Conservation (phyloP, 1,140 invertebrate species). For the Drosophila malerkotliana region DNA sequence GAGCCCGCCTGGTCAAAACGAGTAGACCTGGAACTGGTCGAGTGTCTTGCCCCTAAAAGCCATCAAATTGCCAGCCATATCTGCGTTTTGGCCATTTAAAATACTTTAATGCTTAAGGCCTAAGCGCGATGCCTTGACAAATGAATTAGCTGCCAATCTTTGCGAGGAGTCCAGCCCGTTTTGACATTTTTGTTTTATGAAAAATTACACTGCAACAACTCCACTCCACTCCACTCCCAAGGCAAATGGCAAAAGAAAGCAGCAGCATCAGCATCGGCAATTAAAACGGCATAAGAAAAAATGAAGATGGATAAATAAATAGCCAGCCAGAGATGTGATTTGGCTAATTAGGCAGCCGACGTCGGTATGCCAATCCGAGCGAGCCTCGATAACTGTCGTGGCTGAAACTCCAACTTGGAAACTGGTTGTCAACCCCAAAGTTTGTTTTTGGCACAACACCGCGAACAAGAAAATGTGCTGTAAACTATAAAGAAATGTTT, state of each 20-base stretch:
- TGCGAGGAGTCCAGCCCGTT: slow-evolving; percentile 32
- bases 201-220: slow-evolving; percentile 30
- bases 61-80: slow-evolving; percentile 53
- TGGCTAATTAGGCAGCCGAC: slow-evolving; percentile 69
- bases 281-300: slow-evolving; percentile 63
- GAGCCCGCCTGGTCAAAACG: slow-evolving; percentile 28
- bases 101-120: slow-evolving; percentile 53
- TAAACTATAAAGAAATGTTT: slow-evolving; percentile 69
- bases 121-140: slow-evolving; percentile 40
- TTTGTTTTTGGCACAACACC: slow-evolving; percentile 54
- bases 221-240: slow-evolving; percentile 24
- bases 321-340: slow-evolving; percentile 59
- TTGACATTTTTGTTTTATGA: slow-evolving; percentile 62
- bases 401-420: slow-evolving; percentile 42
- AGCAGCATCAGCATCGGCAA: slow-evolving; percentile 33
- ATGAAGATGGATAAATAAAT: slow-evolving; percentile 52
- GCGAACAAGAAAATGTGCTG: slow-evolving; percentile 59
- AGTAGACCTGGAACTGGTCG: slow-evolving; percentile 27
- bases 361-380: slow-evolving; percentile 32
- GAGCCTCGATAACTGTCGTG: slow-evolving; percentile 32
- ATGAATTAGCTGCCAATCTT: slow-evolving; percentile 65
- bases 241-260: slow-evolving; percentile 72
- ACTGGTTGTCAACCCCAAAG: slow-evolving; percentile 61
- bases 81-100: slow-evolving; percentile 59
- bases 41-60: slow-evolving; percentile 40